Evolutionary conservation across 2,113 vertebrate species (phyloP), one percentile per base, ranked within the genome.

Genomic region (Gopherus evgoodei): DNA sequence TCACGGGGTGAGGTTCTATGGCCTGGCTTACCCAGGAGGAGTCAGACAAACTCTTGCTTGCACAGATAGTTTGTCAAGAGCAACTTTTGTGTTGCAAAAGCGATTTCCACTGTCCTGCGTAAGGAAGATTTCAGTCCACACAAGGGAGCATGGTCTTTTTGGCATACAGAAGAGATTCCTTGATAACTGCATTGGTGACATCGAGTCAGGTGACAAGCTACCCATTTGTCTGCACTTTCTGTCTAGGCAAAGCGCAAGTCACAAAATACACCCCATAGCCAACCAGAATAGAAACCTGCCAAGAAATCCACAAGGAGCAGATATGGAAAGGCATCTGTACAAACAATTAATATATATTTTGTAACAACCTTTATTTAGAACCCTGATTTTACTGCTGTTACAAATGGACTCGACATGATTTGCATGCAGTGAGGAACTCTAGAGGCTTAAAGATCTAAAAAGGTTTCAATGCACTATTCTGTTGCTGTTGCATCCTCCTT

Each of bases 401-500:
- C 35, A 35, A 38, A 72, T 31, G 29, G 59, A 16, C 59, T 31
- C 13, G 13, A 31, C 29, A 3, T 31, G 59, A 62, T 62, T 62
- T 38, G 69, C n/a, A 72, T 38, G 65, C 35, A 69, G 31, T 6
- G 16, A 69, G 27, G 35, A 69, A 38, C n/a, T 38, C 69, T 22
- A 38, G 69, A 72, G 69, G 8, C 21, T n/a, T 72, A 72, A 24
- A 86, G 69, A 54, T 88, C 94, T 94, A 2, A 59, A 81, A 88
- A 11, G 25, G 13, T 13, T 0, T 87, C 56, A 5, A 91, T 87
- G 90, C 89, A 85, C 81, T 97, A 95, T 96, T 97, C 93, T 89
- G 52, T 82, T 62, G 59, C 56, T 35, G 29, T 62, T 59, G 56
- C 24, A 57, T 57, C 25, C 84, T 82, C 85, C 91, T 96, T 91